These are phyloP conservation scores for Myripristis murdjan DNA, from an alignment of 2,797 vertebrate genomes.

Conservation along the genomic window DNA sequence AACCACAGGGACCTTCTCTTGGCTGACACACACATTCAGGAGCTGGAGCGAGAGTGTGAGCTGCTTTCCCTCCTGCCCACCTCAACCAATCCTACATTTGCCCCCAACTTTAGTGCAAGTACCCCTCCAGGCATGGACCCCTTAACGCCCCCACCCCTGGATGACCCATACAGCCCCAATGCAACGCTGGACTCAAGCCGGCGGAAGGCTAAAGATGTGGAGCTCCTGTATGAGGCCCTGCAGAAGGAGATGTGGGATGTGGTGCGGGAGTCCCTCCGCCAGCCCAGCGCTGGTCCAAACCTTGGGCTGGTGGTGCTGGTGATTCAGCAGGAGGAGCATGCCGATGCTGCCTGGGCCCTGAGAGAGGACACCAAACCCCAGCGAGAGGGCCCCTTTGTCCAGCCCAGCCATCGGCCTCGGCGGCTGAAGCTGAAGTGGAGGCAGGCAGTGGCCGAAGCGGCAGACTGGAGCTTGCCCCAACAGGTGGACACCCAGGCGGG, in stretches of 20 bases:
- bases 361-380: slow-evolving; percentile 74
- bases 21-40: slow-evolving; percentile 93
- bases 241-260: slow-evolving; percentile 93
- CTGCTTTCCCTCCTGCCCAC: slow-evolving; percentile 77
- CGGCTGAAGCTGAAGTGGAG: slow-evolving; percentile 87
- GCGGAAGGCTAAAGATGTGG: slow-evolving; percentile 91
- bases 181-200: slow-evolving; percentile 83
- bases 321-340: slow-evolving; percentile 92
- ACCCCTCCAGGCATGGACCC: slow-evolving; percentile 38
- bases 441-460: slow-evolving; percentile 88
- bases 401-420: slow-evolving; percentile 83
- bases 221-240: slow-evolving; percentile 93
- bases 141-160: slow-evolving; percentile 53
- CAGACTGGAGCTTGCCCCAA: slow-evolving; percentile 88
- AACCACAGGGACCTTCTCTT: slow-evolving; percentile 91
- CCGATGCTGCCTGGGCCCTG: slow-evolving; percentile 83
- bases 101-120: slow-evolving; percentile 48
- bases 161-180: slow-evolving; percentile 77
- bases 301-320: slow-evolving; percentile 91
- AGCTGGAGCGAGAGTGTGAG: slow-evolving; percentile 91
- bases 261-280: slow-evolving; percentile 89
- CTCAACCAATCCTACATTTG: slow-evolving; percentile 47
- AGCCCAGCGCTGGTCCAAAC: slow-evolving; percentile 83
- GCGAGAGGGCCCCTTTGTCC: slow-evolving; percentile 32
- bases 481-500: slow-evolving; percentile 86